Conservation (phyloP, 2,888 invertebrate genomes). For the Trichogramma dendrolimi region DNA sequence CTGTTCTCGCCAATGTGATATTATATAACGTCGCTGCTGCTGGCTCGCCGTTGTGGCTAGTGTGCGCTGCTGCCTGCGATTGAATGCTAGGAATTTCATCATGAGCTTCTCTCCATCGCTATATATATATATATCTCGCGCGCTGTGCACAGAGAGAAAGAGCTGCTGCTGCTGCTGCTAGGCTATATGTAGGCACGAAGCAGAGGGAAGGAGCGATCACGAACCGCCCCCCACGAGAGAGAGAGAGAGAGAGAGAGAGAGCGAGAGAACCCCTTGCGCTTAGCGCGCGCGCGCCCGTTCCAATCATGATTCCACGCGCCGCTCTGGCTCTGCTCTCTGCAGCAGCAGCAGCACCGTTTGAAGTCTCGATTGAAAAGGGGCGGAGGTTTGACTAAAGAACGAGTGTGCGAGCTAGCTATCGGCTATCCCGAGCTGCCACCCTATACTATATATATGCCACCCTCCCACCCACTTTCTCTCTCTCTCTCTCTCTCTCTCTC, state of each 20-base stretch:
- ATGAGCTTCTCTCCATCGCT: slow-evolving; percentile 38
- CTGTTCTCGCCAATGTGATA: no score
- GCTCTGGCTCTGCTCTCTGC: no score
- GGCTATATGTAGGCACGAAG: background rate
- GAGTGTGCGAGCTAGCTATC: slow-evolving; percentile 44
- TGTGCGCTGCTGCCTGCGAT: slow-evolving; percentile 41
- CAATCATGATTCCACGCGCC: slow-evolving; percentile 49
- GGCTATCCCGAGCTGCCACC: slow-evolving; percentile 36
- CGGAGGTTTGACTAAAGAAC: slow-evolving; percentile 53
- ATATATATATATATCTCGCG: no score
- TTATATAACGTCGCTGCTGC: slow-evolving; percentile 7
- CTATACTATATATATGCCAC: slow-evolving; percentile 9
- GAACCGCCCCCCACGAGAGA: slow-evolving; percentile 40
- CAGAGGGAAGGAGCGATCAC: slow-evolving; percentile 32
- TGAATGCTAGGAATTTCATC: slow-evolving; percentile 54
- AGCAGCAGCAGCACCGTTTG: slow-evolving; percentile 48
- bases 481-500: slow-evolving; percentile 26
- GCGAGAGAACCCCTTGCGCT: slow-evolving; percentile 46
- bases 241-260: slow-evolving; percentile 37
- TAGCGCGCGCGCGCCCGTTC: slow-evolving; percentile 47
- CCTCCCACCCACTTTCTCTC: slow-evolving; percentile 10
- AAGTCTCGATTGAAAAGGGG: slow-evolving; percentile 53
- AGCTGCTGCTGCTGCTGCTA: no score
- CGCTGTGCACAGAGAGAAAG: no score
- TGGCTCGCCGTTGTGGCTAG: slow-evolving; percentile 27